phyloP scores from a whole-genome alignment of 2,888 invertebrate genomes.

The Drosophila quinaria region DNA sequence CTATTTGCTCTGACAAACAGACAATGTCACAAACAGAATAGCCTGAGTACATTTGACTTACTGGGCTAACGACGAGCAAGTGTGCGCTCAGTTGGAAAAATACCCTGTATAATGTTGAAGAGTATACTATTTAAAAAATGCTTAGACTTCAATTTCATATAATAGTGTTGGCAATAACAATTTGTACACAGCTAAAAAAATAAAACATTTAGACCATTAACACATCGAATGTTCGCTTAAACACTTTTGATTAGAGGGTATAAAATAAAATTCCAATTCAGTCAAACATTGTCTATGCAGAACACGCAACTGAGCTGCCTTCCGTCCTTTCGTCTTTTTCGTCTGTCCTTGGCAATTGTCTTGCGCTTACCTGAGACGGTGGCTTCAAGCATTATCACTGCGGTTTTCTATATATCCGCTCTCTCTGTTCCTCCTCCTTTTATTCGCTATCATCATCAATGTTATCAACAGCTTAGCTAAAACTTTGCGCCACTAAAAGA shows the following conservation, averaged over 20 bases:
- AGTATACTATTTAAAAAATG: not conserved
- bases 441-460: constrained; percentile 53
- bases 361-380: constrained; percentile 54
- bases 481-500: constrained; percentile 52
- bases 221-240: not conserved
- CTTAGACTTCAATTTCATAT: not conserved
- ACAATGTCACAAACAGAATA: not conserved
- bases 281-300: constrained; percentile 59
- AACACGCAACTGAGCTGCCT: constrained; percentile 58
- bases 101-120: constrained; percentile 3
- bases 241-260: constrained; percentile 15
- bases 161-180: not conserved
- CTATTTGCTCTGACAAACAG: not conserved
- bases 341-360: constrained; percentile 54
- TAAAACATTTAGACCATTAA: not conserved
- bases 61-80: not conserved
- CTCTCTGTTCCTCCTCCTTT: not conserved
- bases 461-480: constrained; percentile 76
- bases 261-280: constrained; percentile 45
- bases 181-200: not conserved
- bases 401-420: constrained; percentile 51
- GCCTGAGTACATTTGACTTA: not conserved
- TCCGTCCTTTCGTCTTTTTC: not conserved
- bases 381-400: constrained; percentile 63
- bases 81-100: not conserved